A percentile compares a stretch with the other conserved stretches of the same genome.
Conservation (phyloP, 2,888 invertebrate genomes). For the Agrotis clavis region DNA sequence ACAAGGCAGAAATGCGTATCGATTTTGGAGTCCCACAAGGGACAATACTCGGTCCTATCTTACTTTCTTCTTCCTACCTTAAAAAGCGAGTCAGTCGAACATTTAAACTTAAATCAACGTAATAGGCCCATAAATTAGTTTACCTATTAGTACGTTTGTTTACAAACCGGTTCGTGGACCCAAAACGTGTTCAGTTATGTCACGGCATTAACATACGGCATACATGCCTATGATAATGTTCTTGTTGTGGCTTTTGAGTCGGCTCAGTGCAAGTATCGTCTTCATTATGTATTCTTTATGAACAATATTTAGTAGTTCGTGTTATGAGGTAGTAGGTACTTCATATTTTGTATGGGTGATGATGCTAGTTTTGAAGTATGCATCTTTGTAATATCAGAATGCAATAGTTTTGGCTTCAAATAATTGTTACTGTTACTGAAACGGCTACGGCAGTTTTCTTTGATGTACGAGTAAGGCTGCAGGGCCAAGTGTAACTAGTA, state of each 20-base stretch:
- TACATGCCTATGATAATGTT: slow-evolving; percentile 62
- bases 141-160: slow-evolving; percentile 63
- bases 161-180: slow-evolving; percentile 73
- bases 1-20: background rate
- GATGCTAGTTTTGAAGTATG: slow-evolving; percentile 3
- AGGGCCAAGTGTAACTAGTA: background rate
- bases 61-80: background rate
- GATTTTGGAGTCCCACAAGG: slow-evolving; percentile 8
- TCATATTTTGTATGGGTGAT: slow-evolving; percentile 14
- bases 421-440: too few species aligned
- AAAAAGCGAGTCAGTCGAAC: slow-evolving; percentile 23
- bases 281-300: slow-evolving; percentile 45
- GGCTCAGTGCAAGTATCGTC: slow-evolving; percentile 34
- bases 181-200: slow-evolving; percentile 68
- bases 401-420: background rate
- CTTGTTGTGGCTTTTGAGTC: slow-evolving; percentile 42
- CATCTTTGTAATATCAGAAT: slow-evolving; percentile 5
- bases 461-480: too few species aligned
- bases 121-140: slow-evolving; percentile 33
- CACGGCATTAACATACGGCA: slow-evolving; percentile 66
- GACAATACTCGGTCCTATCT: slow-evolving; percentile 5
- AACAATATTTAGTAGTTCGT: slow-evolving; percentile 31
- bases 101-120: slow-evolving; percentile 34
- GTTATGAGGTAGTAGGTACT: slow-evolving; percentile 13
- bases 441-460: too few species aligned